A percentile compares a stretch with the other conserved stretches of the same genome.
phyloP scores from a whole-genome alignment of 2,797 vertebrate species.

The Amblyopsis hoosieri region DNA sequence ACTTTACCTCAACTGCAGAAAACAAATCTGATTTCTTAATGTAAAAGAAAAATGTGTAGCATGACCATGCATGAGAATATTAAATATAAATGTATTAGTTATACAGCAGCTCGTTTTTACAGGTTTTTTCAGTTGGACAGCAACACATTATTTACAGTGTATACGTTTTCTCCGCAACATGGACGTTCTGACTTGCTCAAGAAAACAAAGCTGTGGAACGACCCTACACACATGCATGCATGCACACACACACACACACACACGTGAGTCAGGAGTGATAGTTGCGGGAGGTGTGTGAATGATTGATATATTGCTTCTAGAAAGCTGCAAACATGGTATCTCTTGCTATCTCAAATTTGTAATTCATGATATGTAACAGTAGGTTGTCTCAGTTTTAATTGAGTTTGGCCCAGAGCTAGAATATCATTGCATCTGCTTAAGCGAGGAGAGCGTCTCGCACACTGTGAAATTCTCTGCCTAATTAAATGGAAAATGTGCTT shows the following conservation, averaged over 20 bases:
- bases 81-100: too few species aligned
- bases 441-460: constrained; percentile 2
- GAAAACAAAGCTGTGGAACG: too few species aligned
- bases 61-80: too few species aligned
- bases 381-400: constrained; percentile 30
- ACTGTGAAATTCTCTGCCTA: constrained; percentile 9
- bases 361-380: constrained; percentile 18
- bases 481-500: constrained; percentile 31
- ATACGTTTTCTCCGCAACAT: too few species aligned
- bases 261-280: background rate
- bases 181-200: too few species aligned
- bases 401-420: constrained; percentile 33
- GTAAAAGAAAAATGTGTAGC: too few species aligned
- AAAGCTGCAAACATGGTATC: constrained; percentile 7
- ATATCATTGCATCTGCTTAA: constrained; percentile 39
- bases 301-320: constrained; percentile 17
- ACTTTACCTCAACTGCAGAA: background rate
- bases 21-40: background rate
- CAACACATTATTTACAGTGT: too few species aligned
- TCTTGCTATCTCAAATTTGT: background rate
- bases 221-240: background rate
- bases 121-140: too few species aligned
- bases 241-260: background rate
- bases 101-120: too few species aligned
- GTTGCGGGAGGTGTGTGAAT: background rate